Evolutionary conservation across 92 coral and sea anemone genomes (phyloP), one percentile per base, ranked within the genome.

Genomic region (Umimayanthus kanabou): DNA sequence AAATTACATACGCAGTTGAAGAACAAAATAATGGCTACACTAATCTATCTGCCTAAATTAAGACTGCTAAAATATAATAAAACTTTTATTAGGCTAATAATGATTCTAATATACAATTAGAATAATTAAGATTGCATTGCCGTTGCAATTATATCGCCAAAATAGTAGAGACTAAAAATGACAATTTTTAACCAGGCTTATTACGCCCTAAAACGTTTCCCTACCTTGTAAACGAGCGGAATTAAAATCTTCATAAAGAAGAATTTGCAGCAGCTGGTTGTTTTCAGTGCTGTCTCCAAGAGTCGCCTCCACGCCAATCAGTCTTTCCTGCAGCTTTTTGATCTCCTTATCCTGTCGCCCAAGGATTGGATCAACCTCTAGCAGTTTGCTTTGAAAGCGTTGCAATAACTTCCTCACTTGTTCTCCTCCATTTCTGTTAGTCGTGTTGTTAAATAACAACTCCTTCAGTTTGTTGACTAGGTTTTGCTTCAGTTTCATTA

Each of bases 271-370:
- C n/a, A 94, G 93, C 71, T 92, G 95, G 81, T 90, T 94, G 80
- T 94, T 94, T 77, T 94, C 97, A 80, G 95, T 90, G 91, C 97
- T 92, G 39, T 94, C 92, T 45, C 97, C 97, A 2, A 94, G 92
- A n/a, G 95, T 93, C 39, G 97, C 97, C 4, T 89, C 86, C 55
- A 88, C 97, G 7, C 95, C 97, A 81, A 92, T 94, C 47, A 94
- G 88, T 79, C 88, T 92, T 39, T 79, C 85, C 28, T 89, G 92
- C 26, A 88, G 88, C 47, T 58, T 80, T 39, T 88, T 83, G 6
- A 94, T 91, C 79, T 94, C 91, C 2, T 79, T 76, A 47, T 94
- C 97, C 26, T 84, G 71, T 5, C 97, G 93, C 37, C 61, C 82
- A 2, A 23, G 39, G 67, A 94, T 71, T 0, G 97, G 97, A 49